A percentile compares a stretch with the other conserved stretches of the same genome.
These are phyloP conservation scores for Poicephalus meyeri DNA, from an alignment of 2,113 vertebrate genomes.

Conservation along the genomic window DNA sequence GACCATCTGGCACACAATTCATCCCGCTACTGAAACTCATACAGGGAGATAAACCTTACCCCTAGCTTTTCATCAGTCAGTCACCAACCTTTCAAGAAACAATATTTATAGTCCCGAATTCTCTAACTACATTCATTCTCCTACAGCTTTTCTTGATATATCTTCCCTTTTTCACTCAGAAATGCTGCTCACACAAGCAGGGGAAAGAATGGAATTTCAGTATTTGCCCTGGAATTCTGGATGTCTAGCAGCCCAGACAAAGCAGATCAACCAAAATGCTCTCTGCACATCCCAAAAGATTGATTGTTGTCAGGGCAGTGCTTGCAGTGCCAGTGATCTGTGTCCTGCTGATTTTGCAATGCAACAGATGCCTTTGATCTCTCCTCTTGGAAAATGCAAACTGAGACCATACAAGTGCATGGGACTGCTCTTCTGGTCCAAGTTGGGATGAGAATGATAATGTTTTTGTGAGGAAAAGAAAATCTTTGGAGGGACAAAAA, in stretches of 20 bases:
- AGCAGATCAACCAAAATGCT: not conserved
- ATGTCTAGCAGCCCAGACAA: not conserved
- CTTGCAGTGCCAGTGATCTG: not conserved
- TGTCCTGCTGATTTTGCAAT: not conserved
- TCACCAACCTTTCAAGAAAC: not conserved
- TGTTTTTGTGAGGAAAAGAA: not conserved
- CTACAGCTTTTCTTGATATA: not conserved
- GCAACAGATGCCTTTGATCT: not conserved
- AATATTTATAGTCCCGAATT: not conserved
- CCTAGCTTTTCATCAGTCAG: not conserved
- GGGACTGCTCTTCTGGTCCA: not conserved
- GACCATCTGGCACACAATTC: not conserved
- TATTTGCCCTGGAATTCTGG: not conserved
- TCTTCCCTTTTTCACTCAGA: not conserved
- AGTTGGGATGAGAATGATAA: not conserved
- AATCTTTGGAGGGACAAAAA: not conserved
- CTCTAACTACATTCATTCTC: not conserved
- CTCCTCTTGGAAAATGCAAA: not conserved
- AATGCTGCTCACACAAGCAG: not conserved
- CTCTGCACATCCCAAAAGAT: not conserved
- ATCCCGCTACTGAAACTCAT: not conserved
- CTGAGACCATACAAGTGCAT: not conserved
- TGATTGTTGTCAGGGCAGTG: not conserved
- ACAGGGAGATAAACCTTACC: not conserved
- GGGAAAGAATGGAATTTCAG: not conserved